Conservation (phyloP, 1,140 invertebrate species). For the Meloidogyne hapla region DNA sequence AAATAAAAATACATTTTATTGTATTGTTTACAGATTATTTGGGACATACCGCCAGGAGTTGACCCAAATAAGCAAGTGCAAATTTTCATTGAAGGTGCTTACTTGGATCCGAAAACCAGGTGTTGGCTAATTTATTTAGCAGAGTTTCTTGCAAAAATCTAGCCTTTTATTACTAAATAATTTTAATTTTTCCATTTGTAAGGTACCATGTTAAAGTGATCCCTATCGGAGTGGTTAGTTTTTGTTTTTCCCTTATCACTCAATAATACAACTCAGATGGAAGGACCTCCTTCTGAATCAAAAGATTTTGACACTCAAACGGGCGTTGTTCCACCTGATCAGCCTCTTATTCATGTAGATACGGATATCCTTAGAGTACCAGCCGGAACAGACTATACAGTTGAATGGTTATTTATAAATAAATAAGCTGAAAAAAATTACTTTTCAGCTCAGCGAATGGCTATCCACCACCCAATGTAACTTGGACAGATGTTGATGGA, state of each 20-base stretch:
- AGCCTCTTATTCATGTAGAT: conserved; percentile 60
- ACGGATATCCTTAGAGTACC: conserved; percentile 54
- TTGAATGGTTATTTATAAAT: conserved; percentile 41
- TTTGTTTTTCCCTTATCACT: background rate
- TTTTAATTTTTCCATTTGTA: background rate
- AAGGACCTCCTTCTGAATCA: conserved; percentile 4
- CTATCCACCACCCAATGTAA: conserved; percentile 52
- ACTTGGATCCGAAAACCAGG: conserved; percentile 63
- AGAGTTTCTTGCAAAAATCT: too few species aligned
- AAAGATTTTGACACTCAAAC: conserved; percentile 23
- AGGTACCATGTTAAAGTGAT: conserved; percentile 16
- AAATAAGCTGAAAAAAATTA: background rate
- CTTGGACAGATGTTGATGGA: conserved; percentile 59
- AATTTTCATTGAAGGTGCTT: conserved; percentile 58
- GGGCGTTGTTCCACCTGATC: conserved; percentile 54
- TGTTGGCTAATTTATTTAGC: too few species aligned
- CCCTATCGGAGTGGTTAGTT: conserved; percentile 20
- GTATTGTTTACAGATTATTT: conserved; percentile 37
- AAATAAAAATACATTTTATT: background rate
- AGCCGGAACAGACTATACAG: conserved; percentile 61
- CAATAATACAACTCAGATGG: background rate
- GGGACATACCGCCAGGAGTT: conserved; percentile 20
- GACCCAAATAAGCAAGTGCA: conserved; percentile 24
- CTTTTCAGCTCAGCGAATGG: conserved; percentile 47
- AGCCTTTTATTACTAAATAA: too few species aligned